Conservation (phyloP, 2,113 vertebrate species). For the Fukomys damarensis region DNA sequence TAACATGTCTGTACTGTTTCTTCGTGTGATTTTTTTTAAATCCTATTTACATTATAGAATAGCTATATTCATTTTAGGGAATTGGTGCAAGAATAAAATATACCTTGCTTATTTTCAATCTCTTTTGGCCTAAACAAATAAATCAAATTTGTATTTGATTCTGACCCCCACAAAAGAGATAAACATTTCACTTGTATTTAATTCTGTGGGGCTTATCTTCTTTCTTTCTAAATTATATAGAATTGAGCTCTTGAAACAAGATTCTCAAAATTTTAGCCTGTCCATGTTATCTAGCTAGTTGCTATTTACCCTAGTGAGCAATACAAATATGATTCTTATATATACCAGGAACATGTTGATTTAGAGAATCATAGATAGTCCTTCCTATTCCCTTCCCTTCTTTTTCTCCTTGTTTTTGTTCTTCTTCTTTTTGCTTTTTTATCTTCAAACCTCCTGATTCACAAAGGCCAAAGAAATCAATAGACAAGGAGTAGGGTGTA, state of each 20-base stretch:
- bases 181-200: not conserved
- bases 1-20: not conserved
- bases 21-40: not conserved
- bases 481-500: not conserved
- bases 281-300: not conserved
- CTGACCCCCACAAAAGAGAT: not conserved
- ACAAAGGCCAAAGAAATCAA: not conserved
- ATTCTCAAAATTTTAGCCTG: not conserved
- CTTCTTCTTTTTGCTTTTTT: conserved; percentile 9
- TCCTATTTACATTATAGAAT: not conserved
- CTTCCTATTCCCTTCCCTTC: not conserved
- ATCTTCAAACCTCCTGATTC: not conserved
- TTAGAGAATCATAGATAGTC: not conserved
- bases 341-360: not conserved
- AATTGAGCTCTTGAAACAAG: not conserved
- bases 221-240: conserved; percentile 1
- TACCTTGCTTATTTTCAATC: not conserved
- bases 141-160: not conserved
- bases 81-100: not conserved
- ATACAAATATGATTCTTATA: not conserved
- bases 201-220: not conserved
- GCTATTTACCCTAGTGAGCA: not conserved
- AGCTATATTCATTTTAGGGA: not conserved
- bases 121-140: conserved; percentile 25
- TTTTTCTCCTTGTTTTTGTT: not conserved